Percentiles rank a stretch among this genome's conserved stretches.
Conservation (phyloP, 2,113 vertebrate species). For the Myrmecobius fasciatus region DNA sequence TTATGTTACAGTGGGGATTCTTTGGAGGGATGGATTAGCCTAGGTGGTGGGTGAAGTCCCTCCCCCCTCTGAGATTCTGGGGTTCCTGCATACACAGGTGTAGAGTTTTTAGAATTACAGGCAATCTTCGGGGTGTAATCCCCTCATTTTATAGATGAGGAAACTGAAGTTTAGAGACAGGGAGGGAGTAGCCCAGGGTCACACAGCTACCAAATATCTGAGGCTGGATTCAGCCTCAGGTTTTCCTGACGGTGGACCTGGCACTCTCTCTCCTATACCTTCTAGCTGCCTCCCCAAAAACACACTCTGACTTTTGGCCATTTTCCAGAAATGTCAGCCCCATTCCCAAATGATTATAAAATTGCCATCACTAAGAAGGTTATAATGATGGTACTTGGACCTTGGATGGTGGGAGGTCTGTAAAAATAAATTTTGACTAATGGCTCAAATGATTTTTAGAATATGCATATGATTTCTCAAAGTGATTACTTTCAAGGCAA, state of each 20-base stretch:
- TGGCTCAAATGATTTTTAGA: not conserved
- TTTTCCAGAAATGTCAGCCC: not conserved
- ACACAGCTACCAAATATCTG: not conserved
- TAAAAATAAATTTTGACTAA: not conserved
- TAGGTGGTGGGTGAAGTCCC: not conserved
- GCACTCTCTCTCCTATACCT: not conserved
- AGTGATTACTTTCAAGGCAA: not conserved
- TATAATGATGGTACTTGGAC: not conserved
- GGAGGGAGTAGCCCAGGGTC: not conserved
- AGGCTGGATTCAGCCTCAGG: not conserved
- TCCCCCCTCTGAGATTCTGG: not conserved
- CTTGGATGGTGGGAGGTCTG: not conserved
- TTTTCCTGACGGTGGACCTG: not conserved
- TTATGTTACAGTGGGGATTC: not conserved
- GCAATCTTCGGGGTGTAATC: not conserved
- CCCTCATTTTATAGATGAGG: not conserved
- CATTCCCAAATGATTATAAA: not conserved
- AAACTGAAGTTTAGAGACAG: not conserved
- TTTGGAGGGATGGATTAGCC: not conserved
- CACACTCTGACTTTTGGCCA: not conserved
- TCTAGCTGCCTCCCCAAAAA: not conserved
- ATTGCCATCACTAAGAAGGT: not conserved
- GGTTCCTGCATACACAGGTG: not conserved
- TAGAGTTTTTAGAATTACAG: not conserved
- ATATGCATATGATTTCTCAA: not conserved